Base-by-base conservation (phyloP, 2,797 vertebrate genomes). In the Potorous gilbertii region DNA sequence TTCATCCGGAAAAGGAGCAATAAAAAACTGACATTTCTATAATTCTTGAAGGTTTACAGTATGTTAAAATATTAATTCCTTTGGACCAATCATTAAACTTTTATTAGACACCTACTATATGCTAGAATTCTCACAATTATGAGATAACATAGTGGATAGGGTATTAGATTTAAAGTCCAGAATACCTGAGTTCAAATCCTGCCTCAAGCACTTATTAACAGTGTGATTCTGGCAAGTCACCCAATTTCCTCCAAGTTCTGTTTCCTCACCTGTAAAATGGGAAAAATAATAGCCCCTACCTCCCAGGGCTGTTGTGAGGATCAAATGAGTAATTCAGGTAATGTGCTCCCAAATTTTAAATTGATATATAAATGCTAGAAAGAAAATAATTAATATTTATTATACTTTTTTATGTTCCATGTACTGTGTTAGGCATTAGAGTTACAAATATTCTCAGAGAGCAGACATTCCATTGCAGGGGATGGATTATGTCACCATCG, bases 401-500 rank as follows among this genome's bases (percentile, higher is more conserved):
- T 18, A n/a, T 6, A n/a, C 5, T 40, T 16, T 18, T 16, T 24
- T 4, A 27, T 46, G 59, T 13, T 62, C 29, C 31, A 62, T 4
- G 40, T 12, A 46, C 9, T 87, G 24, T 24, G 40, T 50, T 50
- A 11, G 40, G 21, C 12, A 87, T 9, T 87, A 21, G n/a, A 9
- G 21, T 87, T 12, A 27, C 74, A 87, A 81, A 81, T 24, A 4
- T 16, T 40, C 66, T 40, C 66, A n/a, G n/a, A 46, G n/a, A 40
- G 6, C 18, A 24, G 18, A 24, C 18, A 10, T 81, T 27, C 11
- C 46, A 18, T 6, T 3, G 40, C n/a, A 40, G 3, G 16, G 5
- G 9, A 59, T 8, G 2, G 3, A 3, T 9, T 81, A 5, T 40
- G 18, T n/a, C 2, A 4, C 5, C 8, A 24, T 4, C n/a, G 46